phyloP scores from a whole-genome alignment of 2,797 vertebrate species.

The Linurgus olivaceus region DNA sequence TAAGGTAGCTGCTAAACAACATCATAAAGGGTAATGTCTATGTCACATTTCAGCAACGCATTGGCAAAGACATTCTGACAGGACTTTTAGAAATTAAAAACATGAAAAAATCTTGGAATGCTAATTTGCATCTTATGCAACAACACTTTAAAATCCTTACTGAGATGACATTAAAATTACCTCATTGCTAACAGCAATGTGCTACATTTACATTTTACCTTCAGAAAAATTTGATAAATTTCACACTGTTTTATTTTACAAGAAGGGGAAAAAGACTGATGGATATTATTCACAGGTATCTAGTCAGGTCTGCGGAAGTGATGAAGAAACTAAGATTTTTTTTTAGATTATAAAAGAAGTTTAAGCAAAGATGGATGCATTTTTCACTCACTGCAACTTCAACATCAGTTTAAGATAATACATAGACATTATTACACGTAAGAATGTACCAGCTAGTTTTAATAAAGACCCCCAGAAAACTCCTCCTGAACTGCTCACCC shows the following conservation, averaged over 20 bases:
- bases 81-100: not conserved
- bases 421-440: not conserved
- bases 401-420: not conserved
- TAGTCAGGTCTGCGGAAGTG: not conserved
- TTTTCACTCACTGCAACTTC: not conserved
- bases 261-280: rapidly evolving
- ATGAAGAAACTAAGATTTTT: not conserved
- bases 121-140: not conserved
- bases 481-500: not conserved
- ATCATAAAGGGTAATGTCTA: not conserved
- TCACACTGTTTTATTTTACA: not conserved
- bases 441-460: not conserved
- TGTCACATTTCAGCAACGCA: not conserved
- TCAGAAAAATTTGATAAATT: not conserved
- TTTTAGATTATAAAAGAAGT: not conserved
- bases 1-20: not conserved
- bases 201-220: not conserved
- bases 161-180: not conserved
- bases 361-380: not conserved
- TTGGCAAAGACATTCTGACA: not conserved
- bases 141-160: not conserved
- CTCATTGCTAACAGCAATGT: not conserved
- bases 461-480: not conserved
- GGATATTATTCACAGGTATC: not conserved
- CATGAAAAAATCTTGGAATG: not conserved